Conservation (phyloP, 2,888 invertebrate species). For the Drosophila monieri region DNA sequence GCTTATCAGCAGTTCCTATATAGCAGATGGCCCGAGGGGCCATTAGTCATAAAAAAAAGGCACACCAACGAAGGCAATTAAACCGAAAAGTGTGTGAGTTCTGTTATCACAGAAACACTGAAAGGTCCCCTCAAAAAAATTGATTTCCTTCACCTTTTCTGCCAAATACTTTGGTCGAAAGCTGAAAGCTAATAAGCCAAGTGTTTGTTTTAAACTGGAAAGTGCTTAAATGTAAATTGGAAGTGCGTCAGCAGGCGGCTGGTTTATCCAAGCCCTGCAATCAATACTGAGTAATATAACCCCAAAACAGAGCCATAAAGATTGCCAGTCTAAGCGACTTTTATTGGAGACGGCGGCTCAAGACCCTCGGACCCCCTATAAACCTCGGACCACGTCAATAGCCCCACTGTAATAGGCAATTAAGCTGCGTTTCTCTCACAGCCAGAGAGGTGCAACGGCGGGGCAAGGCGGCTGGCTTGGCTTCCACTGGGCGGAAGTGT, state of each 20-base stretch:
- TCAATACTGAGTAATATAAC: slow-evolving; percentile 13
- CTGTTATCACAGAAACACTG: slow-evolving; percentile 23
- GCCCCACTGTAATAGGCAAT: slow-evolving; percentile 48
- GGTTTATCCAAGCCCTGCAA: slow-evolving; percentile 6
- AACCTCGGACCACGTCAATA: background rate
- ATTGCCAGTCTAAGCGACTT: slow-evolving; percentile 4
- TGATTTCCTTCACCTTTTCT: background rate
- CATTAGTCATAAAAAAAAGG: slow-evolving; percentile 57
- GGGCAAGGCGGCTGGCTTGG: background rate
- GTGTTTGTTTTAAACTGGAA: slow-evolving; percentile 2
- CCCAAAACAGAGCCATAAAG: slow-evolving; percentile 24
- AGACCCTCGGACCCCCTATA: background rate
- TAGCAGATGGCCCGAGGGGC: slow-evolving; percentile 1
- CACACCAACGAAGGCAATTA: slow-evolving; percentile 2
- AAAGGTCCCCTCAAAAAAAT: background rate
- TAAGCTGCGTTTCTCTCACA: slow-evolving; percentile 49
- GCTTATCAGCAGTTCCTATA: slow-evolving; percentile 13
- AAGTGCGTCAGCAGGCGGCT: slow-evolving; percentile 21
- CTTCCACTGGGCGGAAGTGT: slow-evolving; percentile 38
- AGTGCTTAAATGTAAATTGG: background rate
- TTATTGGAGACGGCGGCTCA: slow-evolving; percentile 5
- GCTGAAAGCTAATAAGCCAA: background rate
- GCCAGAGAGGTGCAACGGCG: background rate
- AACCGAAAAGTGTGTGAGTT: slow-evolving; percentile 17
- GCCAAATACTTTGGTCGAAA: slow-evolving; percentile 1